phyloP scores from a whole-genome alignment of 2,113 vertebrate genomes.

The Cairina moschata region DNA sequence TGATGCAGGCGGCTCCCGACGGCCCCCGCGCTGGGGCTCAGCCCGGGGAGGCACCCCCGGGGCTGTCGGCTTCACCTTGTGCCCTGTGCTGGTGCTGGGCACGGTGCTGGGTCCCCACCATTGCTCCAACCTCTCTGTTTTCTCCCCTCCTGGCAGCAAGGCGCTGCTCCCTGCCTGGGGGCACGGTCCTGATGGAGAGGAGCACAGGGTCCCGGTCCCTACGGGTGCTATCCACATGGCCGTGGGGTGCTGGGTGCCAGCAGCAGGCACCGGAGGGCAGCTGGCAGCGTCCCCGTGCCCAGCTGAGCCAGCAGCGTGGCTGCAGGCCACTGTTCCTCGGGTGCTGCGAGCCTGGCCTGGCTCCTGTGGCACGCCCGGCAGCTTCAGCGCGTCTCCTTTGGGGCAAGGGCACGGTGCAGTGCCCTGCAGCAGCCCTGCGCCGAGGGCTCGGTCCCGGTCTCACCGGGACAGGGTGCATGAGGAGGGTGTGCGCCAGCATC shows the following conservation, averaged over 20 bases:
- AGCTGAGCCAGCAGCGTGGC: not conserved
- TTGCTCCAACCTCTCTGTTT: not conserved
- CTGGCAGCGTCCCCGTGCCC: not conserved
- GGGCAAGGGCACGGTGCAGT: not conserved
- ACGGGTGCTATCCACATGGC: not conserved
- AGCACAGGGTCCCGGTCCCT: not conserved
- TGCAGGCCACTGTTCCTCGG: rapidly evolving
- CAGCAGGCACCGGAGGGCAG: not conserved
- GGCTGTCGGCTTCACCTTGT: not conserved
- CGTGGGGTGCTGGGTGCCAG: not conserved
- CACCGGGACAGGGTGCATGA: not conserved
- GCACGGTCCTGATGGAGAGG: not conserved
- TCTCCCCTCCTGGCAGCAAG: not conserved
- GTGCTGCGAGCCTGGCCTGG: not conserved
- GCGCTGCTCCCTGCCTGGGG: not conserved
- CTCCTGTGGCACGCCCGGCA: rapidly evolving
- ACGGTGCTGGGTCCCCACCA: rapidly evolving
- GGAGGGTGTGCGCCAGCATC: rapidly evolving
- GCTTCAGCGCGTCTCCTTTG: rapidly evolving
- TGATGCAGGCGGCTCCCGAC: conserved; percentile 34
- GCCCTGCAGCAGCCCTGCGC: rapidly evolving
- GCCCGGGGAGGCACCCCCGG: not conserved
- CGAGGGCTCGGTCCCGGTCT: not conserved
- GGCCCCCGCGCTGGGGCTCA: not conserved
- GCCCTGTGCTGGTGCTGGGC: rapidly evolving